Conservation (phyloP, 2,113 vertebrate genomes). For the Trichechus manatus region DNA sequence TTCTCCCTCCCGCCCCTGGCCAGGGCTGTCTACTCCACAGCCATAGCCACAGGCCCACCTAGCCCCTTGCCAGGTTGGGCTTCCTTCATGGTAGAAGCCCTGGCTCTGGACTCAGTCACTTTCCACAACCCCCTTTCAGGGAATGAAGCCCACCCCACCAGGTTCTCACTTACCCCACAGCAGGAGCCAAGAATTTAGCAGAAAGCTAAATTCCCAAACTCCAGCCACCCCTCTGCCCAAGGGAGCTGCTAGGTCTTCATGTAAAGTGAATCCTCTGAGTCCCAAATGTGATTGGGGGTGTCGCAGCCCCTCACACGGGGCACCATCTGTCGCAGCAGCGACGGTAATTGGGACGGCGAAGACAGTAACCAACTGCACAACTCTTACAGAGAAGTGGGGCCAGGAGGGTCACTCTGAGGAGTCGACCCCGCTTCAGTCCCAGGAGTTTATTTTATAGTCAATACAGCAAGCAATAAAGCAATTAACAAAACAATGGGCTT, state of each 20-base stretch:
- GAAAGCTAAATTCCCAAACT: neutral
- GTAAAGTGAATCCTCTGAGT: neutral
- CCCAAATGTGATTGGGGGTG: neutral
- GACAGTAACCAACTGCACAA: too few relatives aligned
- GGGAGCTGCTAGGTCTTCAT: neutral
- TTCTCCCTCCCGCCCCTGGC: neutral
- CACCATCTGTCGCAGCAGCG: too few relatives aligned
- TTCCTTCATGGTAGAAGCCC: neutral
- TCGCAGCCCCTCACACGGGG: too few relatives aligned
- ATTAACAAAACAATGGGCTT: too few relatives aligned
- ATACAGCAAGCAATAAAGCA: too few relatives aligned
- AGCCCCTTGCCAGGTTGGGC: neutral
- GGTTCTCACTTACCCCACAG: neutral
- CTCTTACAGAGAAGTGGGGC: too few relatives aligned
- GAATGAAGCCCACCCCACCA: neutral
- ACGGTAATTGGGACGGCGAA: too few relatives aligned
- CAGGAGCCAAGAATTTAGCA: neutral
- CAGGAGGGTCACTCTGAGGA: too few relatives aligned
- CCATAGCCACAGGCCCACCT: neutral
- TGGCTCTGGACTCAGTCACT: neutral
- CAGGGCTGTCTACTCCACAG: neutral
- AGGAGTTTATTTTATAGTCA: too few relatives aligned
- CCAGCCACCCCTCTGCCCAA: neutral
- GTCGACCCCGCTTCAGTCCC: too few relatives aligned
- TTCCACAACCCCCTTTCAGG: neutral